Evolutionary conservation across 2,113 vertebrate genomes (phyloP), one percentile per base, ranked within the genome.

Genomic region (Chloropsis cyanopogon): DNA sequence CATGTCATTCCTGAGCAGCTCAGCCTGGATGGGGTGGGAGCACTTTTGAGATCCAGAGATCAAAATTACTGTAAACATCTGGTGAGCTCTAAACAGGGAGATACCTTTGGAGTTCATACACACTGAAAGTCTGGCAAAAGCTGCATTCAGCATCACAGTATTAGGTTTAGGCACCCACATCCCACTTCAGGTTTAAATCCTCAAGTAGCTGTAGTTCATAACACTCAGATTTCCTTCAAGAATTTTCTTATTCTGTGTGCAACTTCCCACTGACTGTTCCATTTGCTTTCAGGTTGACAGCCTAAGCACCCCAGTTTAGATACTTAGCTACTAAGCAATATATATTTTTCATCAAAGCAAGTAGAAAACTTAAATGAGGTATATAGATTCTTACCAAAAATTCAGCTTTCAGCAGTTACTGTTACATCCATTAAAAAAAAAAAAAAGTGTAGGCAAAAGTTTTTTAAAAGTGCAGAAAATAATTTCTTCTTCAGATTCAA

Each of bases 401-500:
- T 50, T 78, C 52, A 90, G 56, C 60, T 86, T 73, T 76, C 68
- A 93, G 76, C 64, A 73, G 31, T 60, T 81, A 82, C 77, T 75
- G 28, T 87, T 39, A 31, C 11, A 56, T 56, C 56, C 28, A 9
- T 66, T 90, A 5, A 57, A 80, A 84, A 82, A 54, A 29, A 57
- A 71, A 75, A 12, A 41, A 4, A 3, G 9, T 9, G 6, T 33
- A 73, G 71, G 56, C 56, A 88, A 44, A 86, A 76, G 17, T 8
- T 61, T 76, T 86, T 75, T 52, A 6, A 23, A 83, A 88, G n/a
- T 21, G 3, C 20, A 54, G 69, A 95, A 93, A 75, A 18, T 9
- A 78, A 63, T 78, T 83, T 83, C n/a, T 92, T 86, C 79, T 78
- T 81, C 76, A 77, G 22, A 16, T 37, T 86, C 85, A 86, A 90